These are phyloP conservation scores for Caenorhabditis afra DNA, from an alignment of 2,888 invertebrate genomes.

Conservation along the genomic window DNA sequence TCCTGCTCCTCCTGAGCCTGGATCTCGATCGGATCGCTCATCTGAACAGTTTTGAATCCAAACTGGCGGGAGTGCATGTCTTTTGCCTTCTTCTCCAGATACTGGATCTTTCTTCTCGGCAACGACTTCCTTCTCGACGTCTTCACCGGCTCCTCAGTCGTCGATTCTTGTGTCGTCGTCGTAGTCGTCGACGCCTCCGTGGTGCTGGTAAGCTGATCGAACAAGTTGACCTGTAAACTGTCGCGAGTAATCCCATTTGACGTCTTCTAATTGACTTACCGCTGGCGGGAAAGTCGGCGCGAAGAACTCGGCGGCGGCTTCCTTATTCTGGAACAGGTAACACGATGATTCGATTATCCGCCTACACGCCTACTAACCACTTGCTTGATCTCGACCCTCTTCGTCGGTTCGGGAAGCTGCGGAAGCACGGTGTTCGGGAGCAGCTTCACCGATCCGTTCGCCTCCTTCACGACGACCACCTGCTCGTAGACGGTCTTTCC, in stretches of 20 bases:
- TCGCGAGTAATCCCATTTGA: background rate
- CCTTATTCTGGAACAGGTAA: constrained; percentile 39
- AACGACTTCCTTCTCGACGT: constrained; percentile 37
- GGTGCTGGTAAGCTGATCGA: constrained; percentile 29
- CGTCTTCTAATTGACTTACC: constrained; percentile 16
- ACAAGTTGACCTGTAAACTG: constrained; percentile 38
- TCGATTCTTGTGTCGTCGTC: constrained; percentile 11
- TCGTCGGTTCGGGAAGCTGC: constrained; percentile 31
- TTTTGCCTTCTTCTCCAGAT: constrained; percentile 51
- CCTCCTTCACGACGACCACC: constrained; percentile 48
- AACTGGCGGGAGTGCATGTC: constrained; percentile 58
- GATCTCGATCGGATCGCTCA: constrained; percentile 56
- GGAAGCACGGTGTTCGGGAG: constrained; percentile 40
- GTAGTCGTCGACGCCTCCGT: constrained; percentile 25
- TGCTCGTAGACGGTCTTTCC: constrained; percentile 57
- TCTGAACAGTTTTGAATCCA: constrained; percentile 56
- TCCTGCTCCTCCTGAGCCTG: constrained; percentile 52
- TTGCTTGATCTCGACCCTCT: constrained; percentile 37
- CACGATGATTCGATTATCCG: constrained; percentile 34
- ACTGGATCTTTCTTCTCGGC: constrained; percentile 47
- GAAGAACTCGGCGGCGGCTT: constrained; percentile 31
- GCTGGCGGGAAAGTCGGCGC: constrained; percentile 59
- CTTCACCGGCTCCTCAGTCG: constrained; percentile 24
- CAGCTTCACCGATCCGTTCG: constrained; percentile 44
- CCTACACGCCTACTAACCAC: constrained; percentile 22